phyloP scores from a whole-genome alignment of 2,113 vertebrate genomes.

The Heteronetta atricapilla region DNA sequence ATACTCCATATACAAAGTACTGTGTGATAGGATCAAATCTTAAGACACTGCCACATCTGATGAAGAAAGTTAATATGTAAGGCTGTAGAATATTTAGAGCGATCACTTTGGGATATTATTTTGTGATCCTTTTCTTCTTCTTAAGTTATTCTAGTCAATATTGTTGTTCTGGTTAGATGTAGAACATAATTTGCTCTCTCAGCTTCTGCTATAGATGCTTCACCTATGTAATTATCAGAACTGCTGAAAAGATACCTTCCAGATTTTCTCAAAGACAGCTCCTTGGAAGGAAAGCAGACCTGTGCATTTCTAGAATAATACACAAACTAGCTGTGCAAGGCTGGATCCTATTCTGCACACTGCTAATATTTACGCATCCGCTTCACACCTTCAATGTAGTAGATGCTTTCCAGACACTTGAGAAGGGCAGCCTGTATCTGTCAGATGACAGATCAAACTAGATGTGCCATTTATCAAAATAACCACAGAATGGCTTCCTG shows the following conservation, averaged over 20 bases:
- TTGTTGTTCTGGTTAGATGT: neutral
- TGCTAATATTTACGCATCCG: neutral
- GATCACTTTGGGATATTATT: neutral
- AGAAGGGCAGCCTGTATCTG: neutral
- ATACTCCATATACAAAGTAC: neutral
- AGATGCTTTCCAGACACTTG: constrained; percentile 5
- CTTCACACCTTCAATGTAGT: neutral
- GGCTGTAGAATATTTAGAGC: neutral
- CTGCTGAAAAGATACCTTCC: neutral
- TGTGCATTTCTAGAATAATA: neutral
- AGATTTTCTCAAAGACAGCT: neutral
- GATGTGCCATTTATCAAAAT: constrained; percentile 16
- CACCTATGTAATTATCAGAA: neutral
- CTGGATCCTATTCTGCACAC: neutral
- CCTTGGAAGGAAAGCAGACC: neutral
- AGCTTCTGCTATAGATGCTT: neutral
- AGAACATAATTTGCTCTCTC: neutral
- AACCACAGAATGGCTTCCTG: constrained; percentile 23
- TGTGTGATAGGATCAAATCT: neutral
- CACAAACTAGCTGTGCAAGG: neutral
- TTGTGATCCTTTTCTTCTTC: neutral
- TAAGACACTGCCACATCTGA: neutral
- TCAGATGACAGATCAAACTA: constrained; percentile 13
- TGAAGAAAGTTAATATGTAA: neutral
- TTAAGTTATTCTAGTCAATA: neutral